Evolutionary conservation across 2,888 invertebrate species (phyloP).

Genomic region (Acleris literana): DNA sequence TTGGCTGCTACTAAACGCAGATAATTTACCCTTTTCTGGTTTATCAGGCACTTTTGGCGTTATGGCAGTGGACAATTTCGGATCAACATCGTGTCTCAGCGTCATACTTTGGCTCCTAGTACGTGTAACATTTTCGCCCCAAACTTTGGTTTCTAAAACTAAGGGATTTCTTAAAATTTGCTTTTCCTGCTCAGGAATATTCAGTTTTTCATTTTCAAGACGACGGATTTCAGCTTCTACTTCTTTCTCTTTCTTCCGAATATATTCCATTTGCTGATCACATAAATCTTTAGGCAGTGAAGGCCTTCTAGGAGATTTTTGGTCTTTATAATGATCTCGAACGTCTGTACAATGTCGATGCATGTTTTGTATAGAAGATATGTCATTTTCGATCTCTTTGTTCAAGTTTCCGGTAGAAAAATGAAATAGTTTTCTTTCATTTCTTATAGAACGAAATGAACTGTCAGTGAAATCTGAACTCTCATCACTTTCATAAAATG

Average conservation of each 20-base stretch:
- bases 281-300: constrained; percentile 87
- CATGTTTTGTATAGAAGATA: constrained; percentile 77
- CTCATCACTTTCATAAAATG: constrained; percentile 75
- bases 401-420: constrained; percentile 75
- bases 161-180: constrained; percentile 70
- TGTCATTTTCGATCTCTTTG: constrained; percentile 76
- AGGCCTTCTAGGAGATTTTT: constrained; percentile 69
- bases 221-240: constrained; percentile 86
- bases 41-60: constrained; percentile 46
- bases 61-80: constrained; percentile 38
- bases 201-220: constrained; percentile 82
- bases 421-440: constrained; percentile 70
- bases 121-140: constrained; percentile 50
- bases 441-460: constrained; percentile 67
- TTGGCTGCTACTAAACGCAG: constrained; percentile 85
- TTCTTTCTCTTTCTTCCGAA: constrained; percentile 86
- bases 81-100: constrained; percentile 74
- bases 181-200: constrained; percentile 42
- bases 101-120: constrained; percentile 68
- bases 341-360: constrained; percentile 66
- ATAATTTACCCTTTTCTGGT: constrained; percentile 53
- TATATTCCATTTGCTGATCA: constrained; percentile 86
- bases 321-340: constrained; percentile 52
- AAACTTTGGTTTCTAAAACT: constrained; percentile 63
- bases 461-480: constrained; percentile 71